Evolutionary conservation across 1,140 invertebrate species (phyloP), one percentile per base, ranked within the genome.

Genomic region (Pachyrhynchus sulphureomaculatus): DNA sequence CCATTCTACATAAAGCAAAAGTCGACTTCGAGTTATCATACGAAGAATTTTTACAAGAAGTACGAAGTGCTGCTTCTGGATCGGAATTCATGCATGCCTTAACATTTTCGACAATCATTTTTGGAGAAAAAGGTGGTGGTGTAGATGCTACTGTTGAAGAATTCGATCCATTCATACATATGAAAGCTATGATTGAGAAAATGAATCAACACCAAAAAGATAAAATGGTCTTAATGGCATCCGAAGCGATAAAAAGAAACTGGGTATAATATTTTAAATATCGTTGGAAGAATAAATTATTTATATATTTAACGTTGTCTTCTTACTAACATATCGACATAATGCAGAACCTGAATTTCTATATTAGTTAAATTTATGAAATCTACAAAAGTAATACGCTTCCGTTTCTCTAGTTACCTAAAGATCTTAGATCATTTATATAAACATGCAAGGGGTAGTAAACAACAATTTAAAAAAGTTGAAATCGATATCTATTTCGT

Each of bases 171-270:
- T 6, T 36, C 8, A 23, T 6, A 20, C 49, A 36, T n/a, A 37
- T 53, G 1, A 0, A 4, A 8, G 12, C 8, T 2, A 53, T 37
- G 32, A 15, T 53, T 1, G 37, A 37, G 13, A 53, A 41, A 5
- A 37, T 53, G 49, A 36, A 36, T 26, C 18, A 6, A 20, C 20
- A 37, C 15, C 49, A 53, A 24, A 53, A 53, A 41, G 49, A 53
- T 4, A 53, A 53, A 23, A 9, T 53, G 10, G 49, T 34, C 4
- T 13, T 32, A 17, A 32, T 49, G 10, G 15, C 23, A 9, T 8
- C 17, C 17, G 41, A 44, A 18, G 21, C 17, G 1, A 1, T 21
- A 6, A 44, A 18, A 21, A 44, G 18, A 21, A 44, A 44, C 8
- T 39, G 24, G 24, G 3, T 26, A 8, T 26, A 26, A 26, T 26